phyloP scores from a whole-genome alignment of 2,113 vertebrate species.

The Empidonax alnorum region DNA sequence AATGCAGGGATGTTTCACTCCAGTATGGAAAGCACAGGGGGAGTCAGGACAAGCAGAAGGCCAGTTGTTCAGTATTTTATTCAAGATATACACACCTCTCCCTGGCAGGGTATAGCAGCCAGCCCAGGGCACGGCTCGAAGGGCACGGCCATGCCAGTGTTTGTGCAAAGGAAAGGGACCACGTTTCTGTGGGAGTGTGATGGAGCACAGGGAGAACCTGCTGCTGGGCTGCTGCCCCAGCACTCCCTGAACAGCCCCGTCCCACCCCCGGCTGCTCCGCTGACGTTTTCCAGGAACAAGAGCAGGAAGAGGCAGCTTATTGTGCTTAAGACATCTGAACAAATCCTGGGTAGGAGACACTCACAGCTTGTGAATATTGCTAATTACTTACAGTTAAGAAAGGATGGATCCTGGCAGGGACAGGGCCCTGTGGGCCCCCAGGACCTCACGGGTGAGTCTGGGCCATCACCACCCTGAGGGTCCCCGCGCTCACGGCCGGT shows the following conservation, averaged over 20 bases:
- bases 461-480: neutral
- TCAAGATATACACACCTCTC: conserved; percentile 54
- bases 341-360: conserved; percentile 64
- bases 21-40: neutral
- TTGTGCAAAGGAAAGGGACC: conserved; percentile 67
- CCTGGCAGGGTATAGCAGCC: conserved; percentile 1
- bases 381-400: conserved; percentile 61
- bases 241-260: neutral
- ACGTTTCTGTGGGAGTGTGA: conserved; percentile 32
- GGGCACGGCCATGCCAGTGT: neutral
- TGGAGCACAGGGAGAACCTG: conserved; percentile 38
- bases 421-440: neutral
- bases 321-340: conserved; percentile 77
- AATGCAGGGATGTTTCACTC: neutral
- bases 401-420: neutral
- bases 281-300: neutral
- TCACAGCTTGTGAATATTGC: conserved; percentile 66
- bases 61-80: conserved; percentile 50
- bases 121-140: neutral
- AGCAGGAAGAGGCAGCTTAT: conserved; percentile 53
- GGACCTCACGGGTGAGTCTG: neutral
- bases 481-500: accelerated
- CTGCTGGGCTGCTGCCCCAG: neutral
- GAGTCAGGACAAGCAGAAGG: neutral
- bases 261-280: neutral